Evolutionary conservation across 2,113 vertebrate genomes (phyloP).

Genomic region (Dromiciops gliroides): DNA sequence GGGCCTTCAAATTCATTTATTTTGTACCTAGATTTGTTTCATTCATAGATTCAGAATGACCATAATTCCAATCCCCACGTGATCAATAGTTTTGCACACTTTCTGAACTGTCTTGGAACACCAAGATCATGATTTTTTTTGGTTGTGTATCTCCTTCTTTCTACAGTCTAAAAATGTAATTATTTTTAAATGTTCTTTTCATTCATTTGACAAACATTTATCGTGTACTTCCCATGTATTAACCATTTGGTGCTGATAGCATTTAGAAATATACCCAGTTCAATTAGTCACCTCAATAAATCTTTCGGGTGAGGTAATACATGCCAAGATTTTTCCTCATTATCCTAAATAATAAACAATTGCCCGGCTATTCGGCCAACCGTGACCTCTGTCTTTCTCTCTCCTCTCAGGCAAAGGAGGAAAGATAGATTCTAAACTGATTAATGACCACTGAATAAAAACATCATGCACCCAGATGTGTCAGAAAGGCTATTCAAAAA

Average conservation of each 20-base stretch:
- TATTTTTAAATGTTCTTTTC: neutral
- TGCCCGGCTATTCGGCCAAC: neutral
- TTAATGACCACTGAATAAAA: neutral
- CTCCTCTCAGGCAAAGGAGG: neutral
- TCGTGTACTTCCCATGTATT: neutral
- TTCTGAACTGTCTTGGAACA: neutral
- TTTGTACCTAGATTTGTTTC: neutral
- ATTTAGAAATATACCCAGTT: neutral
- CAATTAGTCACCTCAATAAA: neutral
- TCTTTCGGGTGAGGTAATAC: neutral
- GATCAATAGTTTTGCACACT: neutral
- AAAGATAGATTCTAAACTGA: neutral
- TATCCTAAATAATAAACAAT: conserved; percentile 4
- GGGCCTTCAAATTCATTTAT: neutral
- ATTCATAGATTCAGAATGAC: neutral
- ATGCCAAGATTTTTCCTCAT: neutral
- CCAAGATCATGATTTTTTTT: neutral
- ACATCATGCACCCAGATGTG: conserved; percentile 1
- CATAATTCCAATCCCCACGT: neutral
- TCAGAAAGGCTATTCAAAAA: neutral
- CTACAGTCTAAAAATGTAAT: neutral
- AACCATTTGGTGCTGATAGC: neutral
- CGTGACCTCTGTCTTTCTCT: neutral
- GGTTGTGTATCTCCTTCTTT: neutral
- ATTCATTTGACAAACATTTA: neutral